These are phyloP conservation scores for Eutrigla gurnardus DNA, from an alignment of 2,797 vertebrate genomes.

Conservation along the genomic window DNA sequence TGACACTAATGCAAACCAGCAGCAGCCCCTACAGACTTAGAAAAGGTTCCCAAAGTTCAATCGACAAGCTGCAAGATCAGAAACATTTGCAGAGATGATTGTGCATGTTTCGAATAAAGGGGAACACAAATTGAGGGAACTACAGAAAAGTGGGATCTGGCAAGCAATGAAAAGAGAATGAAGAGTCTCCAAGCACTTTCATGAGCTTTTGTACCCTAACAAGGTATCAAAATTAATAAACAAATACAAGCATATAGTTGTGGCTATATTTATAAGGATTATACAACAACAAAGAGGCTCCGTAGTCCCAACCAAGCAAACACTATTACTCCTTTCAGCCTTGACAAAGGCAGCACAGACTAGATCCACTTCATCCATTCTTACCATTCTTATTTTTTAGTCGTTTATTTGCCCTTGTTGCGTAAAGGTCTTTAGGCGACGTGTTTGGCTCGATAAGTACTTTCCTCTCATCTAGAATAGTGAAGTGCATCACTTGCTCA, in stretches of 20 bases:
- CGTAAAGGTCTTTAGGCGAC: too few species aligned
- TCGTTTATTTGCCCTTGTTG: too few species aligned
- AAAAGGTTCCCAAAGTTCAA: neutral
- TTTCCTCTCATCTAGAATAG: neutral
- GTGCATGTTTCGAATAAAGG: too few species aligned
- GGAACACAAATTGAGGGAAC: too few species aligned
- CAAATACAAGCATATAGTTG: too few species aligned
- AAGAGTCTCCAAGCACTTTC: too few species aligned
- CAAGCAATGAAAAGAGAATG: neutral
- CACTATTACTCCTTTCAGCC: neutral
- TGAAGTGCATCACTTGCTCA: constrained; percentile 17
- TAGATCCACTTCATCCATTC: neutral
- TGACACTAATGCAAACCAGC: neutral
- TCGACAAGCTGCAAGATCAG: neutral
- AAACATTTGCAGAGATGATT: too few species aligned
- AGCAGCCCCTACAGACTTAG: neutral
- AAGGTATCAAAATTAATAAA: too few species aligned
- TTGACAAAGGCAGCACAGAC: neutral
- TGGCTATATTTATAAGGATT: too few species aligned
- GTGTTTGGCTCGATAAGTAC: too few species aligned
- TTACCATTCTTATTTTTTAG: neutral
- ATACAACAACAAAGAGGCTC: neutral
- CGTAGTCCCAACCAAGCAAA: too few species aligned
- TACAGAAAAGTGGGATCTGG: neutral
- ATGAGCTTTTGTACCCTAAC: too few species aligned